phyloP scores from a whole-genome alignment of 2,797 vertebrate species.

The Neopelma chrysocephalum region DNA sequence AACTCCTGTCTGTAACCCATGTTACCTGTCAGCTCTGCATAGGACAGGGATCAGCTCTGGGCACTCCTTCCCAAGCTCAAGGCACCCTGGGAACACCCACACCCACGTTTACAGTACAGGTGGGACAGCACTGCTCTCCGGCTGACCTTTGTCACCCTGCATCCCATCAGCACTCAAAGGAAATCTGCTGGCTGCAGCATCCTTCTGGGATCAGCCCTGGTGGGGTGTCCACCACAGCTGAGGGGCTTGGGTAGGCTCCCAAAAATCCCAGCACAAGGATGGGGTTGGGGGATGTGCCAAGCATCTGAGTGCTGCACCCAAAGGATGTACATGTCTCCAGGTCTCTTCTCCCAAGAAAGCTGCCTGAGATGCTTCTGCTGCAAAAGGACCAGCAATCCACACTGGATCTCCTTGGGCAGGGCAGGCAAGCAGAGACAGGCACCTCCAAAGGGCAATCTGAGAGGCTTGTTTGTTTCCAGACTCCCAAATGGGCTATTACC shows the following conservation, averaged over 20 bases:
- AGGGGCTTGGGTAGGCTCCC: not conserved
- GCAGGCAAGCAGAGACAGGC: not conserved
- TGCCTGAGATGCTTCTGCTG: not conserved
- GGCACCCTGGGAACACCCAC: not conserved
- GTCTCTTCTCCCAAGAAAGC: not conserved
- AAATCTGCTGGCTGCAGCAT: not conserved
- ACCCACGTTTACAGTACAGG: not conserved
- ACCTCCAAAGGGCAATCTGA: not conserved
- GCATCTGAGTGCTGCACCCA: not conserved
- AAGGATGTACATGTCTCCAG: rapidly evolving
- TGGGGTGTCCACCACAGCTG: not conserved
- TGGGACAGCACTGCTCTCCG: not conserved
- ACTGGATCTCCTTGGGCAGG: not conserved
- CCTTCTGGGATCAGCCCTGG: rapidly evolving
- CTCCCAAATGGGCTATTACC: not conserved
- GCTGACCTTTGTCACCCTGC: not conserved
- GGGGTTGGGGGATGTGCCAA: not conserved
- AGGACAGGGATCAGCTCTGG: not conserved
- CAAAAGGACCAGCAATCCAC: not conserved
- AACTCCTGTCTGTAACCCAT: not conserved
- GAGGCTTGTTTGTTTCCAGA: not conserved
- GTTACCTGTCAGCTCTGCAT: rapidly evolving
- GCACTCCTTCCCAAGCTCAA: rapidly evolving
- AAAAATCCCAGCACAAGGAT: not conserved
- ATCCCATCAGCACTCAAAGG: not conserved